Conservation (phyloP, 2,113 vertebrate genomes). For the Gymnarchus niloticus region DNA sequence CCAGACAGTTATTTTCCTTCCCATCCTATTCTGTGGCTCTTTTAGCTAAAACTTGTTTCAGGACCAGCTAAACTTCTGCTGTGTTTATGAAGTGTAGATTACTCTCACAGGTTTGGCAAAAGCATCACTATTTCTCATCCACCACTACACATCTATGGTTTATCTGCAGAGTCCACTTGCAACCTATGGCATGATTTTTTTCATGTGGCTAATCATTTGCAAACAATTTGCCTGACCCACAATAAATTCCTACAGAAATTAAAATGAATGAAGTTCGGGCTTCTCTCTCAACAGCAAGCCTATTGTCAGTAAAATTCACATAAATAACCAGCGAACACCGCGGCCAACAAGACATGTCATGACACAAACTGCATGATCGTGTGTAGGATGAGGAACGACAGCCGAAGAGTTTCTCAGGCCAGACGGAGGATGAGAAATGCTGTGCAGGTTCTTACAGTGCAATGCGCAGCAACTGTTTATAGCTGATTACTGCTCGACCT, state of each 20-base stretch:
- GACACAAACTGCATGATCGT: too few relatives aligned
- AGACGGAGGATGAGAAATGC: not conserved
- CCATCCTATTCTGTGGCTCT: not conserved
- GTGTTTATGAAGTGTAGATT: not conserved
- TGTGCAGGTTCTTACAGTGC: constrained; percentile 68
- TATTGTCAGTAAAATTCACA: too few relatives aligned
- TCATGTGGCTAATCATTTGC: not conserved
- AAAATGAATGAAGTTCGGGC: not conserved
- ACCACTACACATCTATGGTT: not conserved
- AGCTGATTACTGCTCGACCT: constrained; percentile 63
- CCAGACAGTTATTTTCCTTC: not conserved
- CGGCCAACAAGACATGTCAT: too few relatives aligned
- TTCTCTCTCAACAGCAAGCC: not conserved
- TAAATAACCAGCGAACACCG: too few relatives aligned
- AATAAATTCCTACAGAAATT: not conserved
- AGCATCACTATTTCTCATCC: not conserved
- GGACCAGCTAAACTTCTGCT: not conserved
- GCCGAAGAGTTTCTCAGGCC: not conserved
- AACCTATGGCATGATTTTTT: not conserved
- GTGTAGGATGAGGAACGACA: not conserved
- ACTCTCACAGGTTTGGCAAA: too few relatives aligned
- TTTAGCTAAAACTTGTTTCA: not conserved
- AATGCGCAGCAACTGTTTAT: constrained; percentile 70
- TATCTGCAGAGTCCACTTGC: not conserved
- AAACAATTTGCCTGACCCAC: not conserved